A percentile compares a stretch with the other conserved stretches of the same genome.
Conservation (phyloP, 2,797 vertebrate species). For the Triplophysa yarkandensis region DNA sequence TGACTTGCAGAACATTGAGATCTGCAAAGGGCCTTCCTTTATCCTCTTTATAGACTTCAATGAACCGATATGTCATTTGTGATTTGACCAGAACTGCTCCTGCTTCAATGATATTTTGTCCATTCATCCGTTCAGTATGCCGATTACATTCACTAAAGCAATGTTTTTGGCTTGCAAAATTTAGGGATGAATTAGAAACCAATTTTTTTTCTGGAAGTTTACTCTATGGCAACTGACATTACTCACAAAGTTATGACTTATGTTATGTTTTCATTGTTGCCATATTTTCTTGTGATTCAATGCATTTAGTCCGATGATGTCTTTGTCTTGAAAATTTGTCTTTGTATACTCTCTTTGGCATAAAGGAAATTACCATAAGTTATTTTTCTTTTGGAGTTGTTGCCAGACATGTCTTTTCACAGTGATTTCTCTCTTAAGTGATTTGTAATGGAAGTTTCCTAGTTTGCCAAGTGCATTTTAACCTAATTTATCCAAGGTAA, state of each 20-base stretch:
- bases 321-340: neutral
- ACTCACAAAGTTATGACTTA: neutral
- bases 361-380: conserved; percentile 8
- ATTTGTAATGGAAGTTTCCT: conserved; percentile 37
- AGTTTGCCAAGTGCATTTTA: conserved; percentile 32
- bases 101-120: conserved; percentile 14
- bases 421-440: conserved; percentile 38
- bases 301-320: neutral
- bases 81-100: conserved; percentile 24
- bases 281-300: neutral
- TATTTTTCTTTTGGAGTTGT: neutral
- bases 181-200: conserved; percentile 13
- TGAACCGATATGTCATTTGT: conserved; percentile 32
- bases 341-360: conserved; percentile 1
- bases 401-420: conserved; percentile 19
- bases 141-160: conserved; percentile 6
- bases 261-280: neutral
- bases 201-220: neutral
- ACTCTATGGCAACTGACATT: neutral
- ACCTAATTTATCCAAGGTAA: neutral
- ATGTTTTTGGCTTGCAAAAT: conserved; percentile 12
- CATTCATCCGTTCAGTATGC: conserved; percentile 6
- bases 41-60: conserved; percentile 18
- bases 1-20: conserved; percentile 30
- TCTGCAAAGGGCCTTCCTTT: conserved; percentile 14